phyloP scores from a whole-genome alignment of 2,113 vertebrate species.

The Ivindomyrus marchei region DNA sequence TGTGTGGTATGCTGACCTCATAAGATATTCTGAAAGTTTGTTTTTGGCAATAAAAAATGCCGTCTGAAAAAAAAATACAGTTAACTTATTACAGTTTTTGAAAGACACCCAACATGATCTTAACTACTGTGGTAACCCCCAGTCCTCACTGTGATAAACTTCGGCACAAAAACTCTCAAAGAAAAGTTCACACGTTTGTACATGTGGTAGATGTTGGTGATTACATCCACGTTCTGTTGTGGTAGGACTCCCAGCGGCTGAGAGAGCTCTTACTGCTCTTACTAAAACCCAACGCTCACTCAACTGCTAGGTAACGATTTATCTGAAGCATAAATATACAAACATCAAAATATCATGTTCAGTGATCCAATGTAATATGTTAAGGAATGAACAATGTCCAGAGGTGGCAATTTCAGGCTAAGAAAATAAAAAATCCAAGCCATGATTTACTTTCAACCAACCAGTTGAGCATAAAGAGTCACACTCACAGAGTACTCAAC shows the following conservation, averaged over 20 bases:
- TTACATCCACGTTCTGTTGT: not conserved
- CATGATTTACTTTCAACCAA: too few relatives aligned
- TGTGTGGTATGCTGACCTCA: not conserved
- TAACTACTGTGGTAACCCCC: slow-evolving; percentile 5
- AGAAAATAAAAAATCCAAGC: too few relatives aligned
- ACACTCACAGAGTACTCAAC: too few relatives aligned
- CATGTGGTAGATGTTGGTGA: not conserved
- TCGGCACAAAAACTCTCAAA: not conserved
- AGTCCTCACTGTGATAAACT: not conserved
- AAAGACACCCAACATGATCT: not conserved
- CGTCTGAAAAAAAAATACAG: not conserved
- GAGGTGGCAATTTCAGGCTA: too few relatives aligned
- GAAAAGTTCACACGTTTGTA: not conserved
- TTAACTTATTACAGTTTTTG: not conserved
- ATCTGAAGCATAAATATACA: not conserved
- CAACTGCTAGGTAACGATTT: not conserved
- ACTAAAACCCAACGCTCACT: not conserved
- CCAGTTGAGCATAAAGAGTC: too few relatives aligned
- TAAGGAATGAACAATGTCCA: not conserved
- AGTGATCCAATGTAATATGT: not conserved
- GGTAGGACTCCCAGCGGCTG: not conserved
- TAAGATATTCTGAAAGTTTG: too few relatives aligned
- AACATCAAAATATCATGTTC: not conserved
- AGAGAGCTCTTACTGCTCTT: not conserved
- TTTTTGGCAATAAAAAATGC: too few relatives aligned